These are phyloP conservation scores for Merops nubicus DNA, from an alignment of 2,113 vertebrate genomes.

Conservation along the genomic window DNA sequence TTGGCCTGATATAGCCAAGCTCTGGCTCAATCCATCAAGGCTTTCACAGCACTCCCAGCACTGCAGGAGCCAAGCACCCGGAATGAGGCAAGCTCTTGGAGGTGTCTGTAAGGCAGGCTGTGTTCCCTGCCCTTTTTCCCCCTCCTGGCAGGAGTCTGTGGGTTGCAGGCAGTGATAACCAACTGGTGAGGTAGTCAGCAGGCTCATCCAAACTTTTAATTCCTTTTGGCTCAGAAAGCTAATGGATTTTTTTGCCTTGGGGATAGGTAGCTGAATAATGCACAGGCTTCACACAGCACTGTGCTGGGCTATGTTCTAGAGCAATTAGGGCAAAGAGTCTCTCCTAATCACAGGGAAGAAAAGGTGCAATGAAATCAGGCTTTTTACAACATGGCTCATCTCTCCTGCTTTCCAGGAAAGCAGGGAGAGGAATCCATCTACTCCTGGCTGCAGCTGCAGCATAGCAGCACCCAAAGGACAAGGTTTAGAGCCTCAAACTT, in stretches of 20 bases:
- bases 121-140: neutral
- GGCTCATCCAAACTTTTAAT: conserved; percentile 43
- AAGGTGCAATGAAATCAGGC: neutral
- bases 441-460: neutral
- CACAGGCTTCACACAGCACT: conserved; percentile 25
- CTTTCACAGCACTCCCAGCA: neutral
- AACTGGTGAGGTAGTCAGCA: conserved; percentile 8
- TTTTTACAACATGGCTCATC: neutral
- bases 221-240: conserved; percentile 55
- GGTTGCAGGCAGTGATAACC: conserved; percentile 18
- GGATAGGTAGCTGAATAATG: conserved; percentile 61
- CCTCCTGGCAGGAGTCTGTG: neutral
- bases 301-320: neutral
- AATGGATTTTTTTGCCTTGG: conserved; percentile 71
- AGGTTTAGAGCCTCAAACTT: neutral
- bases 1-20: conserved; percentile 17
- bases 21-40: conserved; percentile 35
- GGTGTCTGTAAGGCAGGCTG: neutral
- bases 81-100: neutral
- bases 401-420: neutral
- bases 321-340: conserved; percentile 7
- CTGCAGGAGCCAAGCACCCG: neutral
- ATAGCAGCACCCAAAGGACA: neutral
- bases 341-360: neutral
- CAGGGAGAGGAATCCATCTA: neutral